Percentiles rank a stretch among this genome's conserved stretches.
Evolutionary conservation across 2,797 vertebrate species (phyloP).

Genomic region (Schizopygopsis pylzovi): DNA sequence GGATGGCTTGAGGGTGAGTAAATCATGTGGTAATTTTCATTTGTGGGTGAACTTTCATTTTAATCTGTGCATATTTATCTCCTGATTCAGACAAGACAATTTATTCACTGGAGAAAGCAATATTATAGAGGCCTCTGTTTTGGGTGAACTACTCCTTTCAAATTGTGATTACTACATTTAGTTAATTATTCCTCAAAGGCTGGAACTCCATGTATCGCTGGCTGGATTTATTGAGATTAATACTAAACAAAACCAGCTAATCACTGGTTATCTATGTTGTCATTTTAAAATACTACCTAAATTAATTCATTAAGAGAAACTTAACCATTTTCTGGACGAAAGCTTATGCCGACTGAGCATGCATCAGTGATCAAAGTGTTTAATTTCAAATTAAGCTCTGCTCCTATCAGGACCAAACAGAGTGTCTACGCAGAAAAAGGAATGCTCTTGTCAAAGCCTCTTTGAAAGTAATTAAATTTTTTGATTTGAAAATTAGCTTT

Average conservation of each 20-base stretch:
- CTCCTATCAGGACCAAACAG: slow-evolving; percentile 71
- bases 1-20: no score
- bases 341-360: slow-evolving; percentile 5
- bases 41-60: no score
- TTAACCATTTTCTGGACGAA: slow-evolving; percentile 15
- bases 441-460: slow-evolving; percentile 65
- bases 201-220: not conserved
- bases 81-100: no score
- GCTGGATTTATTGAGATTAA: slow-evolving; percentile 29
- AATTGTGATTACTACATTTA: not conserved
- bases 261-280: slow-evolving; percentile 2
- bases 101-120: no score
- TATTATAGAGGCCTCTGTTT: not conserved
- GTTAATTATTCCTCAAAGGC: slow-evolving; percentile 2
- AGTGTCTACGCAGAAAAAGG: slow-evolving; percentile 55
- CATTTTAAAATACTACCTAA: slow-evolving; percentile 25
- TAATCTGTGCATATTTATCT: no score
- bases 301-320: slow-evolving; percentile 23
- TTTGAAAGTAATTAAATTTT: slow-evolving; percentile 73
- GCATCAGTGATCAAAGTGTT: slow-evolving; percentile 65
- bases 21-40: no score
- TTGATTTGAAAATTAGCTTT: slow-evolving; percentile 66
- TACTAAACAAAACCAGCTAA: slow-evolving; percentile 23
- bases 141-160: not conserved
- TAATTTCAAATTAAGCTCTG: slow-evolving; percentile 55